Conservation (phyloP, 2,888 invertebrate species). For the Aporophyla nigra region DNA sequence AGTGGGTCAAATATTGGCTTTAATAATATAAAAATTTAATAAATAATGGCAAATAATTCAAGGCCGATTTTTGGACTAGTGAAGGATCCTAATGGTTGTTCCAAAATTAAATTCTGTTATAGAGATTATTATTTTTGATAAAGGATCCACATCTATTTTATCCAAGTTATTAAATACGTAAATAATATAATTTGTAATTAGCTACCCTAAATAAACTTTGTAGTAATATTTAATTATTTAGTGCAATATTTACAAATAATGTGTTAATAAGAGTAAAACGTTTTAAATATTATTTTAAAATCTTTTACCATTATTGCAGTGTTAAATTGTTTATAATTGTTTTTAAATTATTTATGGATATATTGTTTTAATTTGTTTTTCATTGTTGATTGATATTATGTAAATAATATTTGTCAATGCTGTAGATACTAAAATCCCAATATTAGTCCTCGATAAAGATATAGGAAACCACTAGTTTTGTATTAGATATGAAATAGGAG, state of each 20-base stretch:
- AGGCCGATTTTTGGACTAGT: constrained; percentile 2
- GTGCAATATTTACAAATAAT: constrained; percentile 6
- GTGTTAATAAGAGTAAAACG: background rate
- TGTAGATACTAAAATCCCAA: constrained; percentile 22
- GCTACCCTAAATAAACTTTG: background rate
- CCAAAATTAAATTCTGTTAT: constrained; percentile 12
- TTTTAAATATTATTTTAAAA: background rate
- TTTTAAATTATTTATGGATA: background rate
- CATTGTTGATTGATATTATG: background rate
- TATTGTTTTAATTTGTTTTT: background rate
- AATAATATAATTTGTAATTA: background rate
- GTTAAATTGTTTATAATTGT: background rate
- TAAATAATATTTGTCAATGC: constrained; percentile 30
- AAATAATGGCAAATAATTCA: constrained; percentile 8
- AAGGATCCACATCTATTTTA: constrained; percentile 8
- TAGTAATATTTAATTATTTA: constrained; percentile 3
- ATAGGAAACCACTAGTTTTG: background rate
- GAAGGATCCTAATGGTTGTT: constrained; percentile 14
- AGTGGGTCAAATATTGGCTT: constrained; percentile 24
- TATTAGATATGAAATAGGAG: constrained; percentile 7
- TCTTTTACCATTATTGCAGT: background rate
- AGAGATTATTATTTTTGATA: constrained; percentile 26
- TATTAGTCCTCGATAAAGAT: constrained; percentile 15
- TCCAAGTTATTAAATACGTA: background rate
- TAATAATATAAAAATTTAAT: constrained; percentile 25